These are phyloP conservation scores for Pangasius djambal DNA, from an alignment of 2,797 vertebrate species.

Conservation along the genomic window DNA sequence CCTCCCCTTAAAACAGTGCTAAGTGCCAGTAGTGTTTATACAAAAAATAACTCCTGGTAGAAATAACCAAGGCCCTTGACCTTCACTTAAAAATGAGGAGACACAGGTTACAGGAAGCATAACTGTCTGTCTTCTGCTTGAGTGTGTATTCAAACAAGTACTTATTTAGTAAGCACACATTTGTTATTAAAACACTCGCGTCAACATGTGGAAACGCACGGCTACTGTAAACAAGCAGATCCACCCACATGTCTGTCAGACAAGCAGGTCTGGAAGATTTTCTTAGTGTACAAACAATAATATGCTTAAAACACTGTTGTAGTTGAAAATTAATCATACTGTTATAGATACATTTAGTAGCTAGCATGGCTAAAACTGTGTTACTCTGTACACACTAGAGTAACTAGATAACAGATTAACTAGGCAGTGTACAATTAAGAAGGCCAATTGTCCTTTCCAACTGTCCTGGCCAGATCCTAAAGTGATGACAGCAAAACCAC, in stretches of 20 bases:
- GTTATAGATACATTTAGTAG: background rate
- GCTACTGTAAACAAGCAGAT: constrained; percentile 39
- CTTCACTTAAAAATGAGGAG: constrained; percentile 10
- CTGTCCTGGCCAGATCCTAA: background rate
- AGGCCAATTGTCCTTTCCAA: background rate
- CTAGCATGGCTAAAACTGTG: background rate
- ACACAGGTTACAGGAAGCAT: constrained; percentile 49
- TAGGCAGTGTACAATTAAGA: background rate
- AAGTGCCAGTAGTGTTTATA: background rate
- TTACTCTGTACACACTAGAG: background rate
- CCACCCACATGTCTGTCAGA: background rate
- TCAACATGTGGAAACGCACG: constrained; percentile 30
- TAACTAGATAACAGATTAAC: background rate
- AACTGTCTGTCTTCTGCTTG: background rate
- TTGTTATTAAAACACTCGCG: constrained; percentile 49
- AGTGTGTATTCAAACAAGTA: constrained; percentile 49
- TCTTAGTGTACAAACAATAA: background rate
- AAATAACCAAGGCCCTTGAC: background rate
- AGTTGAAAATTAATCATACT: constrained; percentile 6
- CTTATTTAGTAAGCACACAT: constrained; percentile 50
- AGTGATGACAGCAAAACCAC: background rate
- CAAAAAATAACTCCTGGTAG: background rate
- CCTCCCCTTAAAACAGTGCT: background rate
- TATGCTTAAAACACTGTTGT: background rate
- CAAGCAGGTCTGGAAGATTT: constrained; percentile 7